phyloP scores from a whole-genome alignment of 2,113 vertebrate species.

The Pogona vitticeps region DNA sequence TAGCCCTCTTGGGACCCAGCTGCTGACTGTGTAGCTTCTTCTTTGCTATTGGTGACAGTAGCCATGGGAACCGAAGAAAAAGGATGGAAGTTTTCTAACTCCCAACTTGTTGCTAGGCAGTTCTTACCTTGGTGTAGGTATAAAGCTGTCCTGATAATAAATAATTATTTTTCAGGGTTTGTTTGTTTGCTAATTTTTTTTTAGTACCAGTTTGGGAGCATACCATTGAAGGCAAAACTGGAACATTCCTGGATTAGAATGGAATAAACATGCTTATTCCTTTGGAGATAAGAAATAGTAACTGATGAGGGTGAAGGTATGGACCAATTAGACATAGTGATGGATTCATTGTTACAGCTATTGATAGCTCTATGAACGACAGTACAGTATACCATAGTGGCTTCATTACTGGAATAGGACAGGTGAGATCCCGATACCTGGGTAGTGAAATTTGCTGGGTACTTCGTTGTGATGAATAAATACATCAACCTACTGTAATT shows the following conservation, averaged over 20 bases:
- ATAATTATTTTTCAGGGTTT: not conserved
- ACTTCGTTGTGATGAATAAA: not conserved
- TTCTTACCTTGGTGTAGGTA: constrained; percentile 55
- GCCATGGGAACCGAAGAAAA: constrained; percentile 78
- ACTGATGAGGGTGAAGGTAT: not conserved
- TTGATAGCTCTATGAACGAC: not conserved
- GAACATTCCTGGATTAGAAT: not conserved
- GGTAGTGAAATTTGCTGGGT: not conserved
- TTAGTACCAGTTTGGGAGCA: not conserved
- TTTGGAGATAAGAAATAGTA: not conserved
- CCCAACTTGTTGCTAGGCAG: constrained; percentile 78
- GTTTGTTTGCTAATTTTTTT: not conserved
- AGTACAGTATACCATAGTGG: not conserved
- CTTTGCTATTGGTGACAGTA: constrained; percentile 68
- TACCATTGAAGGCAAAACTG: too few species aligned
- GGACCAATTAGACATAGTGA: not conserved
- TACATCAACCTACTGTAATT: not conserved
- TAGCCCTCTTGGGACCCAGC: constrained; percentile 65
- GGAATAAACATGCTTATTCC: not conserved
- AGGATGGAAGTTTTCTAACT: constrained; percentile 74
- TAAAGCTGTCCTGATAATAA: constrained; percentile 61
- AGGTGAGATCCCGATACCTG: not conserved
- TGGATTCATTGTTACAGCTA: not conserved
- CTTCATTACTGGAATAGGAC: not conserved
- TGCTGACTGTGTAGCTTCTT: constrained; percentile 69